Evolutionary conservation across 2,797 vertebrate genomes (phyloP).

Genomic region (Loriculus beryllinus): DNA sequence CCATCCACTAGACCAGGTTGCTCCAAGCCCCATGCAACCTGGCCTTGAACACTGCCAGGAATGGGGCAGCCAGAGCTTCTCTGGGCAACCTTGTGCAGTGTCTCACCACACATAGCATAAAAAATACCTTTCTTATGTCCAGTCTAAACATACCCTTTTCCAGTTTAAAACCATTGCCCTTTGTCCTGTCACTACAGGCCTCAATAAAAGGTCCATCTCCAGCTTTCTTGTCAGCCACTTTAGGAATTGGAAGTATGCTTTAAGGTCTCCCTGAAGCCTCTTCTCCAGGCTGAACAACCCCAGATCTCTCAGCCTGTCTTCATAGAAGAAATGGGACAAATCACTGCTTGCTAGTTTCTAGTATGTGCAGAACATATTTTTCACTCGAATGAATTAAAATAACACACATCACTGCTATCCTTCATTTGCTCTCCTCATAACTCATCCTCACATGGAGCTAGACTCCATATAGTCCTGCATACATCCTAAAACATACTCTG

Average conservation of each 20-base stretch:
- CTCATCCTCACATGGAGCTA: background rate
- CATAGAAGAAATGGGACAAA: background rate
- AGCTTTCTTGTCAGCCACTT: background rate
- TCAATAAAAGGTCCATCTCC: background rate
- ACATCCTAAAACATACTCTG: background rate
- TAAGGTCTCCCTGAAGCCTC: background rate
- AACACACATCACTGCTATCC: background rate
- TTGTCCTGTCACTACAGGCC: background rate
- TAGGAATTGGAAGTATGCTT: background rate
- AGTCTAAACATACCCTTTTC: background rate
- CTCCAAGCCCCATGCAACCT: no score
- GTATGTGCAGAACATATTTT: background rate
- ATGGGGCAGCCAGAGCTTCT: no score
- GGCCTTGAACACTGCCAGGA: no score
- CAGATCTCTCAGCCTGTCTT: background rate
- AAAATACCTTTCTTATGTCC: background rate
- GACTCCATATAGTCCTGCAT: background rate
- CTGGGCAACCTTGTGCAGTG: background rate
- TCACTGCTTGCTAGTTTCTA: background rate
- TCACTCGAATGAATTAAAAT: background rate
- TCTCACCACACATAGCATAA: background rate
- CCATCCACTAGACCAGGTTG: no score
- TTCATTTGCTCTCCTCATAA: background rate
- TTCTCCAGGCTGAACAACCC: background rate
- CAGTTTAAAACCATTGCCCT: background rate